phyloP scores from a whole-genome alignment of 2,888 invertebrate genomes.

The Hoplodrina blanda region DNA sequence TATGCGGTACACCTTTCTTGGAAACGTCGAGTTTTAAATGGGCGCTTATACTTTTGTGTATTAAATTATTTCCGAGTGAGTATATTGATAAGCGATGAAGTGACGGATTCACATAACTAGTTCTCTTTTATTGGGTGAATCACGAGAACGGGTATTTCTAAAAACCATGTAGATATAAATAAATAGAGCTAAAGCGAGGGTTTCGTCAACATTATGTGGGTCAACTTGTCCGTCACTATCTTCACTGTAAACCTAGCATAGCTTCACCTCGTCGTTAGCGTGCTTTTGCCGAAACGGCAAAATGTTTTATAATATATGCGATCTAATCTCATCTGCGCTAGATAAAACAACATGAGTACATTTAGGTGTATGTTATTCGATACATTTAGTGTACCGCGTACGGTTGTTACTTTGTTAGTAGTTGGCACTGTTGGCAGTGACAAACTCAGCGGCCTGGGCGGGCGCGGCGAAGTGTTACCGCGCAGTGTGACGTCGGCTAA shows the following conservation, averaged over 20 bases:
- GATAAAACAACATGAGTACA: neutral
- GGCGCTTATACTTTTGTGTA: constrained; percentile 8
- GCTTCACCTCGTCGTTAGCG: constrained; percentile 51
- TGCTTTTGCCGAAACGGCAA: constrained; percentile 22
- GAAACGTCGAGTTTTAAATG: neutral
- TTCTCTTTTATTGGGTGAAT: constrained; percentile 60
- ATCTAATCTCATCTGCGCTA: neutral
- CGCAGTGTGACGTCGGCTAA: constrained; percentile 75
- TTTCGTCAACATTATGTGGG: constrained; percentile 82
- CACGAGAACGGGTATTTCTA: constrained; percentile 64
- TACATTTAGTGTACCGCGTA: constrained; percentile 23
- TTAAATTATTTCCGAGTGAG: constrained; percentile 25
- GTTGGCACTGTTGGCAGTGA: constrained; percentile 36
- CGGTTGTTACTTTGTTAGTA: constrained; percentile 22
- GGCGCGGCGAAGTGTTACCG: constrained; percentile 57
- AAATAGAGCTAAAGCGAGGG: constrained; percentile 65
- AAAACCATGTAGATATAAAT: constrained; percentile 69
- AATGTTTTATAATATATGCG: constrained; percentile 10
- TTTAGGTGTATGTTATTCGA: neutral
- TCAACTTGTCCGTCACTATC: constrained; percentile 72
- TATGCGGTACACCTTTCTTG: neutral
- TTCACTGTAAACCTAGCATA: constrained; percentile 6
- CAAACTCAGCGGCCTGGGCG: constrained; percentile 46
- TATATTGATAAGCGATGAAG: constrained; percentile 42
- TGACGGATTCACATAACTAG: constrained; percentile 55